Percentiles rank a stretch among this genome's conserved stretches.
Conservation (phyloP, 2,888 invertebrate genomes). For the Harpagoxenus sublaevis region DNA sequence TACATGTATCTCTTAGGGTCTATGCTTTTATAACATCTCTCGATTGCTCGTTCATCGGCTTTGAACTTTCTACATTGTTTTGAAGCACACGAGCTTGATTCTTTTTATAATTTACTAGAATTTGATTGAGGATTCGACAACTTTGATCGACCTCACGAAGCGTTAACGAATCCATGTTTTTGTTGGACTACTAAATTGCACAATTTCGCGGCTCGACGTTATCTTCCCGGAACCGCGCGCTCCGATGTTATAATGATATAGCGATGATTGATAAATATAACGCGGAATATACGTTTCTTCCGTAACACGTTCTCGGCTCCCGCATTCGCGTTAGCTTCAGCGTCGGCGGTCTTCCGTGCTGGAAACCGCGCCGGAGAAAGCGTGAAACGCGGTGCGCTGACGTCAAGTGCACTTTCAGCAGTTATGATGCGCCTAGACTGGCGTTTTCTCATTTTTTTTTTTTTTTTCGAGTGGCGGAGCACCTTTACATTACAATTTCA, state of each 20-base stretch:
- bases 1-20: too few species aligned
- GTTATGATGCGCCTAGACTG: conserved; percentile 18
- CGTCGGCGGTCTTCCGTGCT: conserved; percentile 58
- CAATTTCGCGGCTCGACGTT: conserved; percentile 4
- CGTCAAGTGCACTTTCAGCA: conserved; percentile 78
- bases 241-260: conserved; percentile 24
- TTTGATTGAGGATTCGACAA: neutral
- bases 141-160: neutral
- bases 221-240: conserved; percentile 22
- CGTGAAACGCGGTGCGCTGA: conserved; percentile 75
- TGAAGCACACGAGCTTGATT: too few species aligned
- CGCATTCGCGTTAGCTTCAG: conserved; percentile 30
- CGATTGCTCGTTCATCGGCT: too few species aligned
- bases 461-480: neutral
- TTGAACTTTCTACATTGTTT: too few species aligned
- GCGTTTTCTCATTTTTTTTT: conserved; percentile 6
- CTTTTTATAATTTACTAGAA: neutral
- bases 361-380: conserved; percentile 82
- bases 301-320: conserved; percentile 45
- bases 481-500: conserved; percentile 13
- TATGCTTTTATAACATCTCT: too few species aligned
- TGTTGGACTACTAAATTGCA: neutral
- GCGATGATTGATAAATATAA: conserved; percentile 45
- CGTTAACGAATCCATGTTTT: neutral
- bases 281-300: conserved; percentile 41